A percentile compares a stretch with the other conserved stretches of the same genome.
phyloP scores from a whole-genome alignment of 2,113 vertebrate species.

The Elephas maximus region DNA sequence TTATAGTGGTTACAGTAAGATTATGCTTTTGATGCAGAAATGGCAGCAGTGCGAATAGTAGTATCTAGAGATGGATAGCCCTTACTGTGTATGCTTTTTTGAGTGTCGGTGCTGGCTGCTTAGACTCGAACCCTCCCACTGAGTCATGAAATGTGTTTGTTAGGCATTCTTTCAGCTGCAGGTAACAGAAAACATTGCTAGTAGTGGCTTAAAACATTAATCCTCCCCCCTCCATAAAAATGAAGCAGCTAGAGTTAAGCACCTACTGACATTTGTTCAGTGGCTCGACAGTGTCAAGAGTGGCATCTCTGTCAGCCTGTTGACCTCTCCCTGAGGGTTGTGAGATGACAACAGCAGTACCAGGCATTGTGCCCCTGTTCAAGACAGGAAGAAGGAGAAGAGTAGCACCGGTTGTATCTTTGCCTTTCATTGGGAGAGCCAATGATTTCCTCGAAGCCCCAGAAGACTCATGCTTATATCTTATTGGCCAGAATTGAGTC shows the following conservation, averaged over 20 bases:
- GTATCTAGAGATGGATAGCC: not conserved
- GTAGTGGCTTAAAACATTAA: not conserved
- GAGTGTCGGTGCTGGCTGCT: not conserved
- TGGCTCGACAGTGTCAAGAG: not conserved
- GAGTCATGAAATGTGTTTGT: not conserved
- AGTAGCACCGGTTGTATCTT: not conserved
- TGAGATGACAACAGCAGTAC: not conserved
- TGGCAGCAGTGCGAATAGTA: not conserved
- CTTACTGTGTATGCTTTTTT: not conserved
- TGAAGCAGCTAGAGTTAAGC: not conserved
- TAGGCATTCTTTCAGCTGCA: not conserved
- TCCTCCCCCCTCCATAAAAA: not conserved
- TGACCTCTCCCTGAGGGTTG: not conserved
- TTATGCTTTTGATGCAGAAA: not conserved
- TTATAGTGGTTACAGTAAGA: not conserved
- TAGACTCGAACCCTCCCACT: not conserved
- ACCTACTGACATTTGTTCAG: not conserved
- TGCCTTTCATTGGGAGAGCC: not conserved
- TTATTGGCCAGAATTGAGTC: not conserved
- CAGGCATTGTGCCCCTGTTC: not conserved
- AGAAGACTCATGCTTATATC: not conserved
- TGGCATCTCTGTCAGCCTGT: not conserved
- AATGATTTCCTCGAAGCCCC: not conserved
- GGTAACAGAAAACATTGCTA: conserved; percentile 12
- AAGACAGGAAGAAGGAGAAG: not conserved